A percentile compares a stretch with the other conserved stretches of the same genome.
These are phyloP conservation scores for Tautogolabrus adspersus DNA, from an alignment of 2,113 vertebrate genomes.

Conservation along the genomic window DNA sequence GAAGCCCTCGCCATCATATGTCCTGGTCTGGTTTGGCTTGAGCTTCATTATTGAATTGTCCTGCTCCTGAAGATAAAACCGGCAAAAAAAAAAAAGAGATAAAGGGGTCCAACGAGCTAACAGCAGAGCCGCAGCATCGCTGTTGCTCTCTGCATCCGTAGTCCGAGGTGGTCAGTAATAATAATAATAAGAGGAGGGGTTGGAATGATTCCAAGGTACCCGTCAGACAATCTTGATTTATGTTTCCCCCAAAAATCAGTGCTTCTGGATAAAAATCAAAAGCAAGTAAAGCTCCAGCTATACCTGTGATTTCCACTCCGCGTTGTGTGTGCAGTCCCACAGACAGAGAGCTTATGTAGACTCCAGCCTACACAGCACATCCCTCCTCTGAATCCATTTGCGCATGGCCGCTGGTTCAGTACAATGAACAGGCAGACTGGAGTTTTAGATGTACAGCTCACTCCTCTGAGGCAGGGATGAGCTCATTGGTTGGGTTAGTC, in stretches of 20 bases:
- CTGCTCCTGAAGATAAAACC: slow-evolving; percentile 27
- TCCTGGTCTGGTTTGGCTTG: slow-evolving; percentile 98
- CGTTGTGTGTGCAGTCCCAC: slow-evolving; percentile 25
- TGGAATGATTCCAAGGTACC: slow-evolving; percentile 11
- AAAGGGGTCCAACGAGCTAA: slow-evolving; percentile 40
- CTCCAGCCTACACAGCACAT: slow-evolving; percentile 53
- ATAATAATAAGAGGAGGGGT: neutral
- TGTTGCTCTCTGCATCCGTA: slow-evolving; percentile 58
- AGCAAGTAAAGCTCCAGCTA: slow-evolving; percentile 4
- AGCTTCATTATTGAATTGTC: slow-evolving; percentile 90
- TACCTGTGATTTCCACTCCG: slow-evolving; percentile 33
- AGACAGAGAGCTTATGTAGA: slow-evolving; percentile 53
- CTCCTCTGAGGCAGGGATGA: slow-evolving; percentile 36
- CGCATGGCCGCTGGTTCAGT: slow-evolving; percentile 75
- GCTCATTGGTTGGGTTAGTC: slow-evolving; percentile 52
- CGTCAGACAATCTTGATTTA: slow-evolving; percentile 2
- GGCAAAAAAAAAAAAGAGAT: slow-evolving; percentile 17
- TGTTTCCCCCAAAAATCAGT: neutral
- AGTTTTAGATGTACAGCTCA: slow-evolving; percentile 44
- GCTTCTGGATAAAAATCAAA: neutral
- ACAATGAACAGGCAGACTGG: slow-evolving; percentile 54
- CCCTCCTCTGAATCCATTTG: slow-evolving; percentile 60
- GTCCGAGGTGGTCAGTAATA: slow-evolving; percentile 30
- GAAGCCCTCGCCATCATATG: slow-evolving; percentile 96
- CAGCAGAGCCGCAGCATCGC: slow-evolving; percentile 68